phyloP scores from a whole-genome alignment of 1,140 invertebrate species.

The Drosophila littoralis region DNA sequence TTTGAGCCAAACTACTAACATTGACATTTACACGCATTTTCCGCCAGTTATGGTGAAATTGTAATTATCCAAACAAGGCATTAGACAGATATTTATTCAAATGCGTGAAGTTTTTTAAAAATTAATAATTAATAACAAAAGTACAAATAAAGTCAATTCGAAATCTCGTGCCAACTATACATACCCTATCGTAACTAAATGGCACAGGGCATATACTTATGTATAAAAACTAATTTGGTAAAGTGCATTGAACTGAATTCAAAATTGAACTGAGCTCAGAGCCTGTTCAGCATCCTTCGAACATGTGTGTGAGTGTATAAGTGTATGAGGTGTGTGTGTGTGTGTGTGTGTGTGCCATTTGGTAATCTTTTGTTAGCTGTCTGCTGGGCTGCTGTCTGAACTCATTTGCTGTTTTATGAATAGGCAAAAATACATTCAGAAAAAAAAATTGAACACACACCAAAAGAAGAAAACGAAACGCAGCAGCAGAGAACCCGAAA shows the following conservation, averaged over 20 bases:
- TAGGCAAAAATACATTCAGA: slow-evolving; percentile 73
- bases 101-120: not conserved
- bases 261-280: slow-evolving; percentile 17
- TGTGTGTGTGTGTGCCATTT: slow-evolving; percentile 9
- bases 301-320: slow-evolving; percentile 1
- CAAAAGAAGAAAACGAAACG: slow-evolving; percentile 15
- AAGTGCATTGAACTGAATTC: slow-evolving; percentile 69
- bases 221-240: slow-evolving; percentile 69
- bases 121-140: not conserved
- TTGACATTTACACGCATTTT: too few relatives aligned
- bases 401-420: slow-evolving; percentile 82
- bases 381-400: slow-evolving; percentile 56
- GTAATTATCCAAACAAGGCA: too few relatives aligned
- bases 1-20: too few relatives aligned
- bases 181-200: not conserved
- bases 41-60: too few relatives aligned
- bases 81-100: too few relatives aligned
- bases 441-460: slow-evolving; percentile 8
- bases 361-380: slow-evolving; percentile 68
- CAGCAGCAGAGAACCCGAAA: slow-evolving; percentile 31
- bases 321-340: slow-evolving; percentile 8
- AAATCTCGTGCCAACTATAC: not conserved
- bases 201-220: slow-evolving; percentile 22
- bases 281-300: slow-evolving; percentile 67
- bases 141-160: not conserved